Conservation (phyloP, 2,888 invertebrate species). For the Laspeyria flexula region DNA sequence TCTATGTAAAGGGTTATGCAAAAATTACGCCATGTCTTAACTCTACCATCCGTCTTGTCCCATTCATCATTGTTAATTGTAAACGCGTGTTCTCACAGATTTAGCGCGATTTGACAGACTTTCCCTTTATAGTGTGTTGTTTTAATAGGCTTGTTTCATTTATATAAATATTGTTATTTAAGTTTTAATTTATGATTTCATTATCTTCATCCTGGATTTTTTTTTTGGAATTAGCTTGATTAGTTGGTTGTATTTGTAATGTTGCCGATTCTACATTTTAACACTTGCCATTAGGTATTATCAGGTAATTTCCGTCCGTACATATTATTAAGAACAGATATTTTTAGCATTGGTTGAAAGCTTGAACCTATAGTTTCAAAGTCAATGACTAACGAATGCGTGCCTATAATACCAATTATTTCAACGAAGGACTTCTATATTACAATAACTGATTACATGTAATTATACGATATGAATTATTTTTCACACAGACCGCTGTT, state of each 20-base stretch:
- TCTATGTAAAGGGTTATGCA: slow-evolving; percentile 61
- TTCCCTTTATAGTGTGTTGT: slow-evolving; percentile 45
- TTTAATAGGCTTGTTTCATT: slow-evolving; percentile 10
- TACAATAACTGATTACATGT: slow-evolving; percentile 17
- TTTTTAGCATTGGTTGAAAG: slow-evolving; percentile 1
- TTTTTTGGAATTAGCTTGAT: too few species aligned
- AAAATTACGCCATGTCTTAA: slow-evolving; percentile 61
- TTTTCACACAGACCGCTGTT: not conserved
- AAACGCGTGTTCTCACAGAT: slow-evolving; percentile 55
- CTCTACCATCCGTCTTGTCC: slow-evolving; percentile 41
- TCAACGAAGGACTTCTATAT: slow-evolving; percentile 16
- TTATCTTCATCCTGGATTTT: too few species aligned
- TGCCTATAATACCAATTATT: slow-evolving; percentile 11
- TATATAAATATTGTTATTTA: too few species aligned
- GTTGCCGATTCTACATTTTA: too few species aligned
- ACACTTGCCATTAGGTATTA: too few species aligned
- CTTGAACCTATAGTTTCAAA: too few species aligned
- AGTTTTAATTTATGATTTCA: not conserved
- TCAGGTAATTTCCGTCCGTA: too few species aligned
- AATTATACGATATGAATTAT: slow-evolving; percentile 13
- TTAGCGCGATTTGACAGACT: slow-evolving; percentile 39
- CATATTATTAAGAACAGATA: too few species aligned
- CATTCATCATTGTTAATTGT: slow-evolving; percentile 57
- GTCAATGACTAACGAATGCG: slow-evolving; percentile 15
- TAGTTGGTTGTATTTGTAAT: too few species aligned